A percentile compares a stretch with the other conserved stretches of the same genome.
These are phyloP conservation scores for Apodemia mormo DNA, from an alignment of 2,888 invertebrate species.

Conservation along the genomic window DNA sequence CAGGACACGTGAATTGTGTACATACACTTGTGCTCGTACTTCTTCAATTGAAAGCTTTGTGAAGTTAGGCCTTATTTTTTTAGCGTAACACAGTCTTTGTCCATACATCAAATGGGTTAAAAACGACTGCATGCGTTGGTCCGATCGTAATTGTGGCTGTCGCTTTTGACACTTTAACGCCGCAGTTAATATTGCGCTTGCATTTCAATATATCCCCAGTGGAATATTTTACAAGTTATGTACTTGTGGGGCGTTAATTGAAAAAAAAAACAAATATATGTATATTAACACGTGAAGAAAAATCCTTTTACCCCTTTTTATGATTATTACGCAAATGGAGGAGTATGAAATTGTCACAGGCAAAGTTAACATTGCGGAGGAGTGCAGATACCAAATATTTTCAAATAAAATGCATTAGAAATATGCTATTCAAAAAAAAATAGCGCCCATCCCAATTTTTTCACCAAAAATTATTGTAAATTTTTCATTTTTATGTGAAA, in stretches of 20 bases:
- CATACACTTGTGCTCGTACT: slow-evolving; percentile 45
- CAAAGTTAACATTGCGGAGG: no score
- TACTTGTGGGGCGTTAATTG: not conserved
- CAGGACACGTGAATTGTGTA: slow-evolving; percentile 53
- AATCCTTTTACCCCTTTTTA: no score
- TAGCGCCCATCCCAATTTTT: no score
- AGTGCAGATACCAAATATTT: no score
- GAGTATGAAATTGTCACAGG: no score
- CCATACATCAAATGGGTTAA: slow-evolving; percentile 51
- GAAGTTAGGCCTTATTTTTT: slow-evolving; percentile 52
- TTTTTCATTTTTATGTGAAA: no score
- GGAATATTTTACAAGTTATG: not conserved
- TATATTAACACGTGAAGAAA: no score
- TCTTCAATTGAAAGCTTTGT: slow-evolving; percentile 63
- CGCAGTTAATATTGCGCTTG: slow-evolving; percentile 7
- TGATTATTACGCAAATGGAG: no score
- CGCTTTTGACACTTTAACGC: slow-evolving; percentile 12
- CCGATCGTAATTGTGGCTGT: slow-evolving; percentile 21
- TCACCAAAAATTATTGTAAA: no score
- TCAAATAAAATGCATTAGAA: no score
- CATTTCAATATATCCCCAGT: slow-evolving; percentile 1
- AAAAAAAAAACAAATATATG: not conserved
- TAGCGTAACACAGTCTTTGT: slow-evolving; percentile 60
- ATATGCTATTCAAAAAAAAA: no score
- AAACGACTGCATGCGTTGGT: slow-evolving; percentile 35